phyloP scores from a whole-genome alignment of 2,888 invertebrate species.

The Ectobius pallidus region DNA sequence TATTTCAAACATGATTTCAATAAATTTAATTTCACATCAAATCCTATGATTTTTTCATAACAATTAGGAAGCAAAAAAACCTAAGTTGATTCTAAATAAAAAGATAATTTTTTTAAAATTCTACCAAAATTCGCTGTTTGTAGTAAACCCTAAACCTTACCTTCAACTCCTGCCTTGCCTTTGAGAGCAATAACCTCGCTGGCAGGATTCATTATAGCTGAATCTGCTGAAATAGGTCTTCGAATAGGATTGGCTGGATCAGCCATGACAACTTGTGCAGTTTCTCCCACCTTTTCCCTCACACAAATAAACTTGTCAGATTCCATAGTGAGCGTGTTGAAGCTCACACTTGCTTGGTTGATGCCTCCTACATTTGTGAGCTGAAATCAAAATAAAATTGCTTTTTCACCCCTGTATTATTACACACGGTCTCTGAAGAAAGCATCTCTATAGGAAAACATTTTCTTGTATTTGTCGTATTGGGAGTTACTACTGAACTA shows the following conservation, averaged over 20 bases:
- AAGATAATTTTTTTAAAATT: too few species aligned
- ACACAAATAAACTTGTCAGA: slow-evolving; percentile 99
- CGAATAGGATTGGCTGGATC: slow-evolving; percentile 97
- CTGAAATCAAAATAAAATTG: slow-evolving; percentile 61
- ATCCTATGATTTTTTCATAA: too few species aligned
- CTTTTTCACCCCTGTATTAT: neutral
- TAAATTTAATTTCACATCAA: too few species aligned
- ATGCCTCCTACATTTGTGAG: slow-evolving; percentile 98
- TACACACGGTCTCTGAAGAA: too few species aligned
- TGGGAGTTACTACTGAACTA: too few species aligned
- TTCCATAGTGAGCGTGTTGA: slow-evolving; percentile 99
- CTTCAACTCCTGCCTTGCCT: slow-evolving; percentile 74
- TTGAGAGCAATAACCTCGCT: slow-evolving; percentile 98
- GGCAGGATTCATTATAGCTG: slow-evolving; percentile 99
- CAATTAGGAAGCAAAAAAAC: too few species aligned
- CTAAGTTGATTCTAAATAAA: too few species aligned
- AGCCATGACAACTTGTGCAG: slow-evolving; percentile 97
- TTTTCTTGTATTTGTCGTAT: too few species aligned
- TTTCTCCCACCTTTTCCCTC: slow-evolving; percentile 94
- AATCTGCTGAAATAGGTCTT: slow-evolving; percentile 96
- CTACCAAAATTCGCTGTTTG: too few species aligned
- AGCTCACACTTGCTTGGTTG: slow-evolving; percentile 94
- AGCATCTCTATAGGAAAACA: too few species aligned
- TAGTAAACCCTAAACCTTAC: too few species aligned
- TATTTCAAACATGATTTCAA: too few species aligned